Evolutionary conservation across 2,888 invertebrate genomes (phyloP).

Genomic region (Drosophila nigricruria): DNA sequence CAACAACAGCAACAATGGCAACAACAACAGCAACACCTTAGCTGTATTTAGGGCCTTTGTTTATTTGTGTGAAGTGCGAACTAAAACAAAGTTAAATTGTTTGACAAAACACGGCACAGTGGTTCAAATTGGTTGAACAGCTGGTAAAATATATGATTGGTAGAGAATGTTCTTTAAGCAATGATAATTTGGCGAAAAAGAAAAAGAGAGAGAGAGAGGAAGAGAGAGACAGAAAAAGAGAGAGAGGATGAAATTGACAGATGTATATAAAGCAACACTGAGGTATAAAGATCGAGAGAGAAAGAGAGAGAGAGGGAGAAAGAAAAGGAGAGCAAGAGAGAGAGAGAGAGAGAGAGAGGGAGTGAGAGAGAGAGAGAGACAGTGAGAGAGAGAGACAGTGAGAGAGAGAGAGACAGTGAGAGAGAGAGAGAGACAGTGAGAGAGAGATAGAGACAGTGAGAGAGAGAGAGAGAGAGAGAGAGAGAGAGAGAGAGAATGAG

Average conservation of each 20-base stretch:
- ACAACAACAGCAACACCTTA: constrained; percentile 45
- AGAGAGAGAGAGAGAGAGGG: neutral
- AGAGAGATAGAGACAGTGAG: too few species aligned
- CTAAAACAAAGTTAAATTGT: constrained; percentile 33
- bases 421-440: neutral
- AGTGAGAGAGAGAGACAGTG: neutral
- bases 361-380: neutral
- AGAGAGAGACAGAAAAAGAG: too few species aligned
- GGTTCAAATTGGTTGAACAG: constrained; percentile 2
- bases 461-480: too few species aligned
- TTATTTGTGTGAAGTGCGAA: constrained; percentile 59
- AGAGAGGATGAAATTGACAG: neutral
- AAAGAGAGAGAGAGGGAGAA: neutral
- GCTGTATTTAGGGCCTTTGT: constrained; percentile 25
- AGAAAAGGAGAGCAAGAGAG: neutral
- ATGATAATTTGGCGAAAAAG: accelerated
- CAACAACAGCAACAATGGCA: constrained; percentile 31
- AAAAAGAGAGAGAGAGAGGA: neutral
- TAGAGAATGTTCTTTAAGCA: neutral
- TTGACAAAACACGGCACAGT: constrained; percentile 36
- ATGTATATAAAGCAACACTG: neutral
- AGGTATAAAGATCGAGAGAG: neutral
- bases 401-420: neutral
- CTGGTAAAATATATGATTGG: neutral
- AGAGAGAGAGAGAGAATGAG: neutral